A percentile compares a stretch with the other conserved stretches of the same genome.
These are phyloP conservation scores for Tragulus kanchil DNA, from an alignment of 2,113 vertebrate species.

Conservation along the genomic window DNA sequence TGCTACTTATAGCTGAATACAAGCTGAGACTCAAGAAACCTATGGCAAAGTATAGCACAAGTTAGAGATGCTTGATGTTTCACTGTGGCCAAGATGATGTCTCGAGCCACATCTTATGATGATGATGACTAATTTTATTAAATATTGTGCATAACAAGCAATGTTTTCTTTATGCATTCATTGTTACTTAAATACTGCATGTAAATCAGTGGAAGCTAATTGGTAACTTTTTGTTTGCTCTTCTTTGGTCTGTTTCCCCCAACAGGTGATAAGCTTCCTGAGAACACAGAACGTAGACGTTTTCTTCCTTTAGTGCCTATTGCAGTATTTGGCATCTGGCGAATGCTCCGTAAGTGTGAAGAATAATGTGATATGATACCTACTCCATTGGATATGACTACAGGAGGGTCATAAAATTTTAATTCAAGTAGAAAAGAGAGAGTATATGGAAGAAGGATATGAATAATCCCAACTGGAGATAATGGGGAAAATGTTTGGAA, in stretches of 20 bases:
- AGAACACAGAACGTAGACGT: fast-evolving
- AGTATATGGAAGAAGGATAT: background rate
- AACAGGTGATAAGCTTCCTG: fast-evolving
- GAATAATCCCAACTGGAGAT: background rate
- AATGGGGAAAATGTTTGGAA: background rate
- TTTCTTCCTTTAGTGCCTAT: background rate
- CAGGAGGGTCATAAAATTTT: fast-evolving
- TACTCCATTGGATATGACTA: fast-evolving
- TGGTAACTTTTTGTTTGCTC: background rate
- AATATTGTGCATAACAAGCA: background rate
- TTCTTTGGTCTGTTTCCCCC: background rate
- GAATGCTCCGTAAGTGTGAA: background rate
- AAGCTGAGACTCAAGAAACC: background rate
- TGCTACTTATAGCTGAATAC: background rate
- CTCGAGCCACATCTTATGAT: background rate
- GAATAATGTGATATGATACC: background rate
- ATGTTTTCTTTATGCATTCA: too few relatives aligned
- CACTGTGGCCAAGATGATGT: background rate
- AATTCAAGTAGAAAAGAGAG: background rate
- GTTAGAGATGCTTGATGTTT: background rate
- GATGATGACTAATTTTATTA: background rate
- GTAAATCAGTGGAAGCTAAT: background rate
- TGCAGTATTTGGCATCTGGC: fast-evolving
- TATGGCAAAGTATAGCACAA: fast-evolving
- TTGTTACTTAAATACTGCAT: background rate